These are phyloP conservation scores for Origma solitaria DNA, from an alignment of 2,113 vertebrate species.

Conservation along the genomic window DNA sequence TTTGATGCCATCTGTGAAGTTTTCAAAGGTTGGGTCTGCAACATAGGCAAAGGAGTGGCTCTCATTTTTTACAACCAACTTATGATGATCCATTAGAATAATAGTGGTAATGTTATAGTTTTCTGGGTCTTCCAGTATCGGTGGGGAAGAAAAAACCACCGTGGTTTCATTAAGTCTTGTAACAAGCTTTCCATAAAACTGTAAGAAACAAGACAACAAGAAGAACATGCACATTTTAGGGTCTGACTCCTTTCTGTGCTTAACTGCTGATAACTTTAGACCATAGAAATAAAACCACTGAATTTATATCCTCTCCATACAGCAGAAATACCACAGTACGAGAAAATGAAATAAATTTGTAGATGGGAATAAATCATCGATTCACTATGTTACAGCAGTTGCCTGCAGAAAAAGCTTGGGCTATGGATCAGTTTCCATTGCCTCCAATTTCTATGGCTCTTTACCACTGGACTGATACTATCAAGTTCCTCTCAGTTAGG, in stretches of 20 bases:
- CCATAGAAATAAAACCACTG: background rate
- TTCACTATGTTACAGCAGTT: background rate
- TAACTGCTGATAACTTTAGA: background rate
- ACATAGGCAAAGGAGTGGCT: slow-evolving; percentile 81
- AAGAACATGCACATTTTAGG: background rate
- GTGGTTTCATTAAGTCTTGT: slow-evolving; percentile 75
- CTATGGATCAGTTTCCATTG: background rate
- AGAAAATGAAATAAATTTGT: background rate
- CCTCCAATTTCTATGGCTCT: background rate
- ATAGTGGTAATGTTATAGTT: slow-evolving; percentile 73
- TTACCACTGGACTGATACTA: background rate
- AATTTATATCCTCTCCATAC: background rate
- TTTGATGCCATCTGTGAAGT: slow-evolving; percentile 77
- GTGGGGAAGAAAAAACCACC: slow-evolving; percentile 82
- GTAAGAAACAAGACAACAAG: slow-evolving; percentile 17
- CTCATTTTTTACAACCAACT: slow-evolving; percentile 67
- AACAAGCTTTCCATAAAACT: slow-evolving; percentile 68
- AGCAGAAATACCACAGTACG: background rate
- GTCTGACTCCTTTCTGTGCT: background rate
- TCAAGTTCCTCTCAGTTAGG: background rate
- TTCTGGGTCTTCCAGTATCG: slow-evolving; percentile 69
- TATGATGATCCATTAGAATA: slow-evolving; percentile 82
- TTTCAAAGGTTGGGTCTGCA: slow-evolving; percentile 81
- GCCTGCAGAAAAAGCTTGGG: background rate
- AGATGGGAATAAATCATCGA: background rate